These are phyloP conservation scores for Monopterus albus DNA, from an alignment of 2,113 vertebrate species.

Conservation along the genomic window DNA sequence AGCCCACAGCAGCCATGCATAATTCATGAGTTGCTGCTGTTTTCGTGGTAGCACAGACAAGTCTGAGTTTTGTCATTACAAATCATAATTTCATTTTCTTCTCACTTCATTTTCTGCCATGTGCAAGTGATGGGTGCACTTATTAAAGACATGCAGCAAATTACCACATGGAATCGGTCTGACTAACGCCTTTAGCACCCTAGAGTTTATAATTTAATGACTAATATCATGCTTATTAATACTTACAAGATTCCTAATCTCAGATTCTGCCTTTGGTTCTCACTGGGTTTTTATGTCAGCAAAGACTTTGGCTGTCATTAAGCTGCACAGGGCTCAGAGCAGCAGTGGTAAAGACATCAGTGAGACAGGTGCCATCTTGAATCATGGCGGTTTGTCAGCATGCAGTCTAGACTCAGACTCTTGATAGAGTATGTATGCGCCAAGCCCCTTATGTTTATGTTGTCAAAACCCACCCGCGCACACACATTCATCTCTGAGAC, in stretches of 20 bases:
- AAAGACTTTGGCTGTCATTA: slow-evolving; percentile 36
- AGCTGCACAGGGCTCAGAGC: slow-evolving; percentile 44
- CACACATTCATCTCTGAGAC: slow-evolving; percentile 28
- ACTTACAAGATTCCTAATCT: slow-evolving; percentile 49
- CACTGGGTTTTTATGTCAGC: slow-evolving; percentile 43
- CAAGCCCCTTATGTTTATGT: slow-evolving; percentile 27
- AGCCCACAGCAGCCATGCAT: slow-evolving; percentile 79
- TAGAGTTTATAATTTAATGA: slow-evolving; percentile 62
- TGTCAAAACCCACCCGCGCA: slow-evolving; percentile 41
- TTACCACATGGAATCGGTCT: slow-evolving; percentile 35
- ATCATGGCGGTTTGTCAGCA: slow-evolving; percentile 66
- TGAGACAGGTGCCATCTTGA: slow-evolving; percentile 73
- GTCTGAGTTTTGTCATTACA: slow-evolving; percentile 75
- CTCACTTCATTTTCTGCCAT: slow-evolving; percentile 59
- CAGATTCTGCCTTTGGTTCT: slow-evolving; percentile 49
- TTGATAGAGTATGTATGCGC: slow-evolving; percentile 29
- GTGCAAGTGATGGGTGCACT: slow-evolving; percentile 55
- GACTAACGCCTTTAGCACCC: slow-evolving; percentile 55
- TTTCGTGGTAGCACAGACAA: slow-evolving; percentile 62
- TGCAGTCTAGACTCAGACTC: slow-evolving; percentile 56
- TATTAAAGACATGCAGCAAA: slow-evolving; percentile 59
- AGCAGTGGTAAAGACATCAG: slow-evolving; percentile 59
- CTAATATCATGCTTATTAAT: slow-evolving; percentile 43
- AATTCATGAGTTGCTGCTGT: slow-evolving; percentile 80
- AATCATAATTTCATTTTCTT: slow-evolving; percentile 77